A percentile compares a stretch with the other conserved stretches of the same genome.
These are phyloP conservation scores for Babylonia areolata DNA, from an alignment of 1,140 invertebrate species.

Conservation along the genomic window DNA sequence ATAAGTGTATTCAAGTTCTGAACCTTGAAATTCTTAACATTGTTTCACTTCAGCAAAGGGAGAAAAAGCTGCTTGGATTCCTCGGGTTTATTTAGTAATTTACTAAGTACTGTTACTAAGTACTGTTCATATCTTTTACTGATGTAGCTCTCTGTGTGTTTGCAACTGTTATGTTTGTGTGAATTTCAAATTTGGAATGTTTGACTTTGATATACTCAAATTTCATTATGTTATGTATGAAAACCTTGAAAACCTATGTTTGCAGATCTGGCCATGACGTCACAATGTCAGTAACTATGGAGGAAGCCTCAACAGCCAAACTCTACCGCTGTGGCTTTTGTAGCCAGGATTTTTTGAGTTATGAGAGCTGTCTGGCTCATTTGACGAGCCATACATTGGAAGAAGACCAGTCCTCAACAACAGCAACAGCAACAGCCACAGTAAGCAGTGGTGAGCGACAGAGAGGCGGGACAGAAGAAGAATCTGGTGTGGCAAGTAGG, in stretches of 20 bases:
- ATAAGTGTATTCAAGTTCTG: too few species aligned
- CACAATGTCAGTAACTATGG: background rate
- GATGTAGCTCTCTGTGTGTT: too few species aligned
- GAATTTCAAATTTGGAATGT: too few species aligned
- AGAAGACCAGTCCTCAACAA: background rate
- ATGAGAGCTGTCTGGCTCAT: background rate
- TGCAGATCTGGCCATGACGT: background rate
- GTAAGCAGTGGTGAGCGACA: background rate
- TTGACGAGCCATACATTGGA: background rate
- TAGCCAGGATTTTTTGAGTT: background rate
- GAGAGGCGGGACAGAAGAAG: background rate
- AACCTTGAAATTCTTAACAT: too few species aligned
- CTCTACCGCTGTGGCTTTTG: constrained; percentile 18
- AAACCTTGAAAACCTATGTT: background rate
- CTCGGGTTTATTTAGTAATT: too few species aligned
- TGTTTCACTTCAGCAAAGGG: too few species aligned
- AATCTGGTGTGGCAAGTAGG: background rate
- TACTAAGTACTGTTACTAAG: too few species aligned
- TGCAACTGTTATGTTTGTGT: too few species aligned
- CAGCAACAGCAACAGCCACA: background rate
- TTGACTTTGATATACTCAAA: too few species aligned
- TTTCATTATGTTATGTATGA: too few species aligned
- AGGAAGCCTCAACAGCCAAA: background rate
- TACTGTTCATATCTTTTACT: too few species aligned
- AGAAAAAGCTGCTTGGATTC: too few species aligned